Evolutionary conservation across 2,797 vertebrate genomes (phyloP).

Genomic region (Chloroceryle inda): DNA sequence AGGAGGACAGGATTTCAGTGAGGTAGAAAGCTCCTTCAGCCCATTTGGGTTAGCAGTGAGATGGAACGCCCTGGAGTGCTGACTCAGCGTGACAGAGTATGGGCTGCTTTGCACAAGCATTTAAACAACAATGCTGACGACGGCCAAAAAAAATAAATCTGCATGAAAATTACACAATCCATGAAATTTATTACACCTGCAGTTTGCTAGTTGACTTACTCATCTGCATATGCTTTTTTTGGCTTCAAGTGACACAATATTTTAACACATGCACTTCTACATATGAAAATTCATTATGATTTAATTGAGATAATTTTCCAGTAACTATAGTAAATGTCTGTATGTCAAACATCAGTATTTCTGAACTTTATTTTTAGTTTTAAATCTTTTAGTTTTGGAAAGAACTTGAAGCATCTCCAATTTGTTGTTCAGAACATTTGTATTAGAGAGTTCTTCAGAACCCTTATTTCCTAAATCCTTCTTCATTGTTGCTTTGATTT

Average conservation of each 20-base stretch:
- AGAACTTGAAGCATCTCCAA: neutral
- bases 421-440: neutral
- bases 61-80: neutral
- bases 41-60: neutral
- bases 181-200: constrained; percentile 49
- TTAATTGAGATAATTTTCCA: neutral
- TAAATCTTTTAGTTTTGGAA: neutral
- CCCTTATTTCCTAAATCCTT: constrained; percentile 30
- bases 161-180: constrained; percentile 1
- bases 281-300: neutral
- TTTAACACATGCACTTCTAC: neutral
- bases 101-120: neutral
- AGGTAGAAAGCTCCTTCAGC: neutral
- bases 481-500: constrained; percentile 71
- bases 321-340: neutral
- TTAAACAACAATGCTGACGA: neutral
- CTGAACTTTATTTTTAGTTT: neutral
- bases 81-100: neutral
- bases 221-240: neutral
- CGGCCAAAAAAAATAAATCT: neutral
- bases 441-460: constrained; percentile 36
- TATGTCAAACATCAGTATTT: neutral
- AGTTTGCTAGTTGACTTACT: neutral
- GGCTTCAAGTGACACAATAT: neutral
- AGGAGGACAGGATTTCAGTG: neutral